Evolutionary conservation across 2,888 invertebrate genomes (phyloP).

Genomic region (Microctonus brassicae): DNA sequence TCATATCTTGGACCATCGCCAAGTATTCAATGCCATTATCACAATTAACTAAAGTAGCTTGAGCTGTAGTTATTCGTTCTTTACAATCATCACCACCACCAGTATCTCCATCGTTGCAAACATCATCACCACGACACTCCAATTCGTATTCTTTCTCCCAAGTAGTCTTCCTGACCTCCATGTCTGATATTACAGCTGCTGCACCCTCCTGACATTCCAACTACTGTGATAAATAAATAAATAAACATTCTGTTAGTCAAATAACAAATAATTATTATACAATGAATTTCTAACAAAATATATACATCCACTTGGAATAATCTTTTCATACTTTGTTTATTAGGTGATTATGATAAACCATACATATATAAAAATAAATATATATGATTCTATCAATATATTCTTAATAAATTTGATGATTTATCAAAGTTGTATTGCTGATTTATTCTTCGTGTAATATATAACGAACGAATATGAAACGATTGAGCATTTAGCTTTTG

Average conservation of each 20-base stretch:
- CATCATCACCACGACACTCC: constrained; percentile 10
- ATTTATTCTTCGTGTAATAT: neutral
- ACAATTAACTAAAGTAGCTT: neutral
- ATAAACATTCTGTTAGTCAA: neutral
- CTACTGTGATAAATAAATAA: neutral
- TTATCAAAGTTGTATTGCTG: neutral
- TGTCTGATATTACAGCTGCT: constrained; percentile 25
- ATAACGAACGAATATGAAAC: neutral
- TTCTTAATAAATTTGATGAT: neutral
- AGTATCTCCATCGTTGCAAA: neutral
- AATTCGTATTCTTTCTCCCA: constrained; percentile 9
- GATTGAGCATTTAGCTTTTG: neutral
- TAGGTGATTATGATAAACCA: too few relatives aligned
- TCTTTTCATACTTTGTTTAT: neutral
- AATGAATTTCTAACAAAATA: neutral
- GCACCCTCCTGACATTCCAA: constrained; percentile 31
- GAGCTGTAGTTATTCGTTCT: neutral
- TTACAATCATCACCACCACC: neutral
- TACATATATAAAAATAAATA: neutral
- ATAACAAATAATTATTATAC: neutral
- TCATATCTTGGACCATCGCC: constrained; percentile 30
- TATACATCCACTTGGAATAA: neutral
- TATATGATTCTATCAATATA: neutral
- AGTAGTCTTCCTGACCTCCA: constrained; percentile 27
- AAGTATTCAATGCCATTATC: constrained; percentile 35